A percentile compares a stretch with the other conserved stretches of the same genome.
Conservation (phyloP, 2,888 invertebrate species). For the Andrena dorsata region DNA sequence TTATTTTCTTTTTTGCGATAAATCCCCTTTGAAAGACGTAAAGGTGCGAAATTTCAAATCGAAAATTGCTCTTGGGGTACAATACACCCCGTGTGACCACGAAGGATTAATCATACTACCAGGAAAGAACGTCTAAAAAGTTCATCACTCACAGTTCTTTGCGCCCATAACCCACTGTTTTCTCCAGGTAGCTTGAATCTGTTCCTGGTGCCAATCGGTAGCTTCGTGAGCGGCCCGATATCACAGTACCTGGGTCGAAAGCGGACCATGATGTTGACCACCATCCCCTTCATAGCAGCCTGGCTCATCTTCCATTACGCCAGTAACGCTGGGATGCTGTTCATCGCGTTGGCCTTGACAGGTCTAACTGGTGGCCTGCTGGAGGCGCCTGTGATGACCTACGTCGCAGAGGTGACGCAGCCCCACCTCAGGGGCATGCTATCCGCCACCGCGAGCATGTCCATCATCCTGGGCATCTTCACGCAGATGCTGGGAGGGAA, state of each 20-base stretch:
- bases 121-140: not conserved
- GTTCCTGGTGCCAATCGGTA: slow-evolving; percentile 92
- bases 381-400: slow-evolving; percentile 93
- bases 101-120: no score
- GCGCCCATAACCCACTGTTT: not conserved
- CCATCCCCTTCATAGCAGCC: slow-evolving; percentile 89
- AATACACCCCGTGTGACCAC: no score
- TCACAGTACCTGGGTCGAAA: slow-evolving; percentile 91
- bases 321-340: slow-evolving; percentile 88
- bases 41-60: no score
- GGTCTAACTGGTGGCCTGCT: slow-evolving; percentile 92
- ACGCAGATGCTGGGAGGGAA: slow-evolving; percentile 91
- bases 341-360: slow-evolving; percentile 89
- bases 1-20: no score
- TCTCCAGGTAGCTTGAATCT: slow-evolving; percentile 91
- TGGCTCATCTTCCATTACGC: slow-evolving; percentile 92
- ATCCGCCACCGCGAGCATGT: slow-evolving; percentile 91
- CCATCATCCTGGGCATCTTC: slow-evolving; percentile 91
- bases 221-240: slow-evolving; percentile 90
- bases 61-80: no score
- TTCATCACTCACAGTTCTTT: not conserved
- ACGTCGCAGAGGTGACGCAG: slow-evolving; percentile 93
- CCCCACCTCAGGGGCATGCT: slow-evolving; percentile 91
- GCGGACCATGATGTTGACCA: slow-evolving; percentile 88
- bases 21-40: no score